phyloP scores from a whole-genome alignment of 1,140 invertebrate genomes.

The Drosophila rufa region DNA sequence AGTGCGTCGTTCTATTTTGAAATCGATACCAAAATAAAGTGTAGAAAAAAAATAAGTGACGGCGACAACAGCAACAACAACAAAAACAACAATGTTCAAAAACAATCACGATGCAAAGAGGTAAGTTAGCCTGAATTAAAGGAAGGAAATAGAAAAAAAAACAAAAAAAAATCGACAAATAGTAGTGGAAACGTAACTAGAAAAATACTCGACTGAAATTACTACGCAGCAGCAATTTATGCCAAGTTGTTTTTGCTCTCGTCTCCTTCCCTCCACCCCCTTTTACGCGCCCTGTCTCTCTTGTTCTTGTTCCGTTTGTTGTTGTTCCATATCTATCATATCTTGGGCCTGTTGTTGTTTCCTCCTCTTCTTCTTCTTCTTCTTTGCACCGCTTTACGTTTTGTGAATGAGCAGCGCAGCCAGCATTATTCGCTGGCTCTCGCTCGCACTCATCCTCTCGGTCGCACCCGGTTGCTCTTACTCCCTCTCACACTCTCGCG shows the following conservation, averaged over 20 bases:
- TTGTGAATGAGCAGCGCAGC: slow-evolving; percentile 71
- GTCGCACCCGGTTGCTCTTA: slow-evolving; percentile 18
- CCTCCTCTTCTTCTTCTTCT: slow-evolving; percentile 26
- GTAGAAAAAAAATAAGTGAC: slow-evolving; percentile 32
- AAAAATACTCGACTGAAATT: slow-evolving; percentile 76
- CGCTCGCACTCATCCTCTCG: slow-evolving; percentile 25
- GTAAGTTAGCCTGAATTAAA: slow-evolving; percentile 22
- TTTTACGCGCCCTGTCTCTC: slow-evolving; percentile 25
- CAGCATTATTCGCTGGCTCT: slow-evolving; percentile 35
- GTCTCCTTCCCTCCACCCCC: slow-evolving; percentile 23
- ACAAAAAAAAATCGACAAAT: neutral
- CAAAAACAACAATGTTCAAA: slow-evolving; percentile 14
- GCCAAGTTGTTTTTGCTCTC: slow-evolving; percentile 61
- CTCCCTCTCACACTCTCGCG: slow-evolving; percentile 1
- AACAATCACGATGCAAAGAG: slow-evolving; percentile 26
- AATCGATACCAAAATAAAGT: slow-evolving; percentile 81
- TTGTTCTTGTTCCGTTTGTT: slow-evolving; percentile 52
- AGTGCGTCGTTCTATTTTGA: slow-evolving; percentile 82
- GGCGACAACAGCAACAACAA: slow-evolving; percentile 5
- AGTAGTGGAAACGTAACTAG: slow-evolving; percentile 43
- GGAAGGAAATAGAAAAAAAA: neutral
- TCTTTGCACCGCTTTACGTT: slow-evolving; percentile 45
- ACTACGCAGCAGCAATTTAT: slow-evolving; percentile 84
- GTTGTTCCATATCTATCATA: slow-evolving; percentile 80
- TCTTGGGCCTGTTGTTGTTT: slow-evolving; percentile 65